A percentile compares a stretch with the other conserved stretches of the same genome.
These are phyloP conservation scores for Haemorhous mexicanus DNA, from an alignment of 2,113 vertebrate genomes.

Conservation along the genomic window DNA sequence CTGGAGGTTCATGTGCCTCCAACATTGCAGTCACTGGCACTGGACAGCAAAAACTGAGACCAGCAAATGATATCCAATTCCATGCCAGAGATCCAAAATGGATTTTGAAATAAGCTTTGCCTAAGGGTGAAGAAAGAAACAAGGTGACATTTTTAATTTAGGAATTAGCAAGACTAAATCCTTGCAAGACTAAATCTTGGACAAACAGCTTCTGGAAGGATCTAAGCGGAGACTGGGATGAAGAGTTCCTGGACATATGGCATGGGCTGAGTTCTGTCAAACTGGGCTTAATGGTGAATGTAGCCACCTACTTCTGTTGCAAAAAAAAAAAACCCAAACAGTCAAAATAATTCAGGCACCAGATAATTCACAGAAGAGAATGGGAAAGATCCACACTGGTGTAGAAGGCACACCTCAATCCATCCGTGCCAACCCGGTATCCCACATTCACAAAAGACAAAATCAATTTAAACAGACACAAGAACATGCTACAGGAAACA, in stretches of 20 bases:
- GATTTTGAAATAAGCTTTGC: background rate
- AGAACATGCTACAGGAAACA: background rate
- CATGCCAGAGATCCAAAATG: background rate
- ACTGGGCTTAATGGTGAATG: background rate
- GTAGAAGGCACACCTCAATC: background rate
- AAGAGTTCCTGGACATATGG: background rate
- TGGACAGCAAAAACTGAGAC: background rate
- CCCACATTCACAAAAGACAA: background rate
- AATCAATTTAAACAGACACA: background rate
- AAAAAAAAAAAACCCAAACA: background rate
- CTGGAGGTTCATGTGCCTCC: background rate
- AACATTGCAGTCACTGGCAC: background rate
- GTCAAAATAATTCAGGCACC: background rate
- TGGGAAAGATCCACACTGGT: background rate
- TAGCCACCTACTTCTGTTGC: background rate
- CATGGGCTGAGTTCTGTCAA: background rate
- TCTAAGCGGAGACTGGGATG: background rate
- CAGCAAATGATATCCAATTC: background rate
- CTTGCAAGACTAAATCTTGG: background rate
- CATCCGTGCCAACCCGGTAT: background rate
- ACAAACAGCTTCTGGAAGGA: background rate
- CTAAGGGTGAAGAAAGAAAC: background rate
- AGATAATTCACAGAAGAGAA: background rate
- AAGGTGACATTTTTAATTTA: background rate
- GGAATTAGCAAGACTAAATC: background rate